Percentiles rank a stretch among this genome's conserved stretches.
Evolutionary conservation across 2,888 invertebrate genomes (phyloP).

Genomic region (Pyrrhia umbra): DNA sequence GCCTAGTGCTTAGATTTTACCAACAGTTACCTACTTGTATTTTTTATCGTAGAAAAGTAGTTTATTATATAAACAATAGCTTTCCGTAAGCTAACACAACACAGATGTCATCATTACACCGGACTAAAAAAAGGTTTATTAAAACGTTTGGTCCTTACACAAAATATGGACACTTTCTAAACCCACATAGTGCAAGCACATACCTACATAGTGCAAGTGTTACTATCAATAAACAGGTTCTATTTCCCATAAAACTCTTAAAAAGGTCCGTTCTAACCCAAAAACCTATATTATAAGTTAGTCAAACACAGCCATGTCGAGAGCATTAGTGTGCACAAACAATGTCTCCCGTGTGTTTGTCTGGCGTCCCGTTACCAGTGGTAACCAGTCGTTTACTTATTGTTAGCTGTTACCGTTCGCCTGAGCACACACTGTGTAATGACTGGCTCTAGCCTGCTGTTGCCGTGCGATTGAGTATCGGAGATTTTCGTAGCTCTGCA

Average conservation of each 20-base stretch:
- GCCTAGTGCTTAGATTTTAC: no score
- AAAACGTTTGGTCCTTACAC: neutral
- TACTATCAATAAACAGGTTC: conserved; percentile 41
- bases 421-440: conserved; percentile 25
- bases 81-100: no score
- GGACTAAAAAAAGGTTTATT: no score
- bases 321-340: conserved; percentile 50
- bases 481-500: neutral
- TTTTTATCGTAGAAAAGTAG: no score
- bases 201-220: conserved; percentile 27
- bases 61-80: no score
- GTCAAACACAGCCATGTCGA: conserved; percentile 44
- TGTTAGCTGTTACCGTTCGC: conserved; percentile 63
- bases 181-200: no score
- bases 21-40: no score
- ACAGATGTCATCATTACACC: no score
- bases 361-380: conserved; percentile 62
- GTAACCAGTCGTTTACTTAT: conserved; percentile 63
- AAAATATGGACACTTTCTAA: neutral
- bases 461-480: conserved; percentile 1
- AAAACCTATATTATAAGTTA: conserved; percentile 54
- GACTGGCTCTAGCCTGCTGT: conserved; percentile 12
- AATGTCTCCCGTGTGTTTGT: conserved; percentile 50
- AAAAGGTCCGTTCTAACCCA: conserved; percentile 44
- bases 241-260: conserved; percentile 11